Conservation (phyloP, 2,113 vertebrate species). For the Ictalurus punctatus region DNA sequence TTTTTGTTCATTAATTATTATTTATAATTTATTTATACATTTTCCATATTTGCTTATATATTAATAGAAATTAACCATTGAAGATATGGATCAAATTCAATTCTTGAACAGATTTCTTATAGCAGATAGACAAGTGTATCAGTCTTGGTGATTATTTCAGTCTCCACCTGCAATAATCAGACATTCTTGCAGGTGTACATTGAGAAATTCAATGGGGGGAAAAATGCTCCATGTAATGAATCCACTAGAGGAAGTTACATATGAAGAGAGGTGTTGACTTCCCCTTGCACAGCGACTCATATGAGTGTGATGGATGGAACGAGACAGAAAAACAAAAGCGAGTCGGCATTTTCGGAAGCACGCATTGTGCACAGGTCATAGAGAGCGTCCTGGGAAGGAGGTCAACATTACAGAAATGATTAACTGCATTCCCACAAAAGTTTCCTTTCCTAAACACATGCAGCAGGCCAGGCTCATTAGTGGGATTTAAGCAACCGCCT, state of each 20-base stretch:
- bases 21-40: no score
- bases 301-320: slow-evolving; percentile 64
- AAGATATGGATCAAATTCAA: not conserved
- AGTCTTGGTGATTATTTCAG: not conserved
- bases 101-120: not conserved
- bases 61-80: not conserved
- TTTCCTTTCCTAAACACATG: slow-evolving; percentile 72
- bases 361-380: slow-evolving; percentile 67
- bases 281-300: slow-evolving; percentile 54
- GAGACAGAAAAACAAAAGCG: slow-evolving; percentile 61
- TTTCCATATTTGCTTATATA: not conserved
- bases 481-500: slow-evolving; percentile 25
- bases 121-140: not conserved
- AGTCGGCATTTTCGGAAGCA: slow-evolving; percentile 60
- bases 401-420: slow-evolving; percentile 66
- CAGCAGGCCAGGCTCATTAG: slow-evolving; percentile 55
- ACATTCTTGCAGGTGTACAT: not conserved
- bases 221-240: slow-evolving; percentile 22
- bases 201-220: not conserved
- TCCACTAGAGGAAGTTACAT: slow-evolving; percentile 42
- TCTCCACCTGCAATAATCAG: not conserved
- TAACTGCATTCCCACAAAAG: slow-evolving; percentile 67
- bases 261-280: slow-evolving; percentile 47
- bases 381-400: slow-evolving; percentile 65
- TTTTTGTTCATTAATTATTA: not conserved